Evolutionary conservation across 1,140 invertebrate genomes (phyloP).

Genomic region (Archivesica marissinica): DNA sequence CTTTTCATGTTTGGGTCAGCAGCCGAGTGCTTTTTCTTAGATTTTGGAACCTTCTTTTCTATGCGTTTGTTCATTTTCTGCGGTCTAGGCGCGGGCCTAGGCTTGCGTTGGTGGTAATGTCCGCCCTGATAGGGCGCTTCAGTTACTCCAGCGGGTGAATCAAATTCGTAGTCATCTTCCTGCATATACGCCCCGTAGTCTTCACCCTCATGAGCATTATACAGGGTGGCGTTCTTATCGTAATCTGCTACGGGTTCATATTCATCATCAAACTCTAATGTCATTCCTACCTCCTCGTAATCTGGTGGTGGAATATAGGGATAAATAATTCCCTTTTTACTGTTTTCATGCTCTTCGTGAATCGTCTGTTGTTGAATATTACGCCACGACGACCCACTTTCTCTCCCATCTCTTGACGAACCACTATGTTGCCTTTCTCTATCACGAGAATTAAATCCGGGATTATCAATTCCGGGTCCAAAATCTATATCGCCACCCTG

Average conservation of each 20-base stretch:
- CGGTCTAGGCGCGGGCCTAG: neutral
- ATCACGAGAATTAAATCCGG: slow-evolving; percentile 15
- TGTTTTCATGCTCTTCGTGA: neutral
- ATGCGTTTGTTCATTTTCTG: neutral
- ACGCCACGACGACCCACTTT: neutral
- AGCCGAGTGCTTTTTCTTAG: slow-evolving; percentile 23
- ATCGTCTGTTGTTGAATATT: neutral
- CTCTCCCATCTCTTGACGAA: neutral
- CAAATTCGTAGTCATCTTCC: slow-evolving; percentile 61
- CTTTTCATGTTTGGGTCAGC: slow-evolving; percentile 13
- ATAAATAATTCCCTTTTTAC: slow-evolving; percentile 5
- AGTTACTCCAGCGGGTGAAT: neutral
- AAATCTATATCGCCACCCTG: slow-evolving; percentile 52
- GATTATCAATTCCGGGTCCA: slow-evolving; percentile 27
- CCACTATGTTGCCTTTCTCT: slow-evolving; percentile 31
- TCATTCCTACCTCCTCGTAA: slow-evolving; percentile 57
- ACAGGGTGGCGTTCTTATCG: neutral
- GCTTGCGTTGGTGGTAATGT: neutral
- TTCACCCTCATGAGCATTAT: slow-evolving; percentile 22
- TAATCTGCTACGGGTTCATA: slow-evolving; percentile 16
- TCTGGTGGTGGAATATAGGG: slow-evolving; percentile 59
- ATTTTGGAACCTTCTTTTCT: slow-evolving; percentile 35
- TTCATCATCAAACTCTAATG: slow-evolving; percentile 50
- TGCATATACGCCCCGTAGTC: slow-evolving; percentile 54
- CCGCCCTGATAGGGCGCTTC: neutral